Evolutionary conservation across 1,140 invertebrate species (phyloP), one percentile per base, ranked within the genome.

Genomic region (Euura lappo): DNA sequence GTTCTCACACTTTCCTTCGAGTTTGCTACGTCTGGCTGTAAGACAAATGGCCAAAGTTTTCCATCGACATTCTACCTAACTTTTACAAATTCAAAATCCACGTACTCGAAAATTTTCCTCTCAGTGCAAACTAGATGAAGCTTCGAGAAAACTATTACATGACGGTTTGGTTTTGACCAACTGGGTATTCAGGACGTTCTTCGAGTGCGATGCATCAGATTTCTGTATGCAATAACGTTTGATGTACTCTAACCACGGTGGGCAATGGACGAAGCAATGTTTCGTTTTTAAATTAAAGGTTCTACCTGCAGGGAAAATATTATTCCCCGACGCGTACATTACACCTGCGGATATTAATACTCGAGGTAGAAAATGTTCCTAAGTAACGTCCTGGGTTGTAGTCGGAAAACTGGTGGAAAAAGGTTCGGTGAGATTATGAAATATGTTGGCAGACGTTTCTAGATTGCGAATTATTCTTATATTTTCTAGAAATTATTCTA

Each of bases 21-120:
- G 13, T n/a, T 60, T 60, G 2, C 51, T 60, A 60, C 51, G 51
- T 60, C 51, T 28, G 51, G 13, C 10, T 8, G 13, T 8, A 6
- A 60, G 51, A 60, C 8, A 6, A 60, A 60, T n/a, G 51, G 8
- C 8, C 10, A 60, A 60, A 60, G 51, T 60, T 60, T 60, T n/a
- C 2, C 51, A 2, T 3, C 8, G 28, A 11, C 51, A n/a, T 60
- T 60, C 51, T 8, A 60, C 51, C 8, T 60, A 6, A 60, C 51
- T 60, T 60, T 28, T 8, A 60, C 10, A 60, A 60, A 60, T 60
- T 60, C 51, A 60, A 60, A 60, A 60, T 60, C 51, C 51, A 60
- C 51, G 51, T 60, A 60, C 51, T 11, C 28, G 28, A 28, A n/a
- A 60, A 8, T 60, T n/a, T 60, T n/a, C 13, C 8, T 60, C 51